Base-by-base conservation (phyloP, 2,888 invertebrate genomes). In the Chrysina gloriosa region DNA sequence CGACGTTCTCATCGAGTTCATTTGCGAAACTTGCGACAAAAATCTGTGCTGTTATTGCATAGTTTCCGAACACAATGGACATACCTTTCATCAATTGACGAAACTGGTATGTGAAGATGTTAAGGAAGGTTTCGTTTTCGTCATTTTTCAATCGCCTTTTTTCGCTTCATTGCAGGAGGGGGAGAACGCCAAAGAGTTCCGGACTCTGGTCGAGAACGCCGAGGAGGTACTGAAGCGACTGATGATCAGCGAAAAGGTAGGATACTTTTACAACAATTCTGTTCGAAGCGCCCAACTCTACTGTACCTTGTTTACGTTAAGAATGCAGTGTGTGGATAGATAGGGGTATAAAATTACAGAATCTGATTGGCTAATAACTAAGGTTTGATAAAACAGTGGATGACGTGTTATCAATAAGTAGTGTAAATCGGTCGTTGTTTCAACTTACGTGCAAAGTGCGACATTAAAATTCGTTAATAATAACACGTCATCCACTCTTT, bases 21-120 rank as follows among this genome's bases (percentile, higher is more conserved):
- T 77, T 67, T 87, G 86, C 69, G 75, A 73, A 2, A 74, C 77
- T 7, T 86, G 86, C 72, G 68, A 80, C n/a, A 52, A 70, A 21
- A 70, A 76, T 1, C 72, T 77, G 1, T 87, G 86, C 67, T 80
- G 83, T n/a, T 81, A 83, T 52, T 86, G 86, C 69, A 76, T 81
- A 63, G 34, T 85, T 3, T 70, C 75, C 0, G 70, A 69, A 0
- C 86, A 86, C 72, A 74, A 73, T 1, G 77, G 76, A 0, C 86
- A 86, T 71, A 69, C 70, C 0, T 74, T 77, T 36, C 63, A 77
- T 0, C 34, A 75, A 21, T 67, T 83, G 11, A 48, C 70, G 0
- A 72, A 78, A 54, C 77, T 82, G 81, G 85, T 85, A 76, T 14
- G 14, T 45, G 2, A 9, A 21, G 2, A 21, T n/a, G 11, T 45